These are phyloP conservation scores for Chaitophorus viminalis DNA, from an alignment of 2,888 invertebrate species.

Conservation along the genomic window DNA sequence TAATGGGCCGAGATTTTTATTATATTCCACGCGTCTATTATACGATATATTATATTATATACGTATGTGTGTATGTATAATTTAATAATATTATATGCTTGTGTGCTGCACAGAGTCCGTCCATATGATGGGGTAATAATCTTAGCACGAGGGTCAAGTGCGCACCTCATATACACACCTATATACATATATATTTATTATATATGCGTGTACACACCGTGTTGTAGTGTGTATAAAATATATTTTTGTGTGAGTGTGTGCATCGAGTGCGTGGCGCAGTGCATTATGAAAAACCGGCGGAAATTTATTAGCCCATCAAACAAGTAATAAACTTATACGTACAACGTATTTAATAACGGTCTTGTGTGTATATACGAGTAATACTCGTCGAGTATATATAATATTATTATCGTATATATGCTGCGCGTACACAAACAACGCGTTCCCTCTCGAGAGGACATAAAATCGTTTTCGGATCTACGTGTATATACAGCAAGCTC, in stretches of 20 bases:
- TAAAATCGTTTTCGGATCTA: conserved; percentile 58
- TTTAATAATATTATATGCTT: not conserved
- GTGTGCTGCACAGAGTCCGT: not conserved
- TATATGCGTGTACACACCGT: not conserved
- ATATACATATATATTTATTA: not conserved
- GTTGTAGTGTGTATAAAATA: too few species aligned
- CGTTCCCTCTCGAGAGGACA: conserved; percentile 8
- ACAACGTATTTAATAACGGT: conserved; percentile 61
- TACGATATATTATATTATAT: not conserved
- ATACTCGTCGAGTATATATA: too few species aligned
- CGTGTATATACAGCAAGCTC: not conserved
- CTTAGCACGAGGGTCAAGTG: not conserved
- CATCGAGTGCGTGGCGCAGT: conserved; percentile 19
- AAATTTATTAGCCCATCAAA: conserved; percentile 62
- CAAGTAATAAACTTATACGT: conserved; percentile 55
- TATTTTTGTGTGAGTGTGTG: not conserved
- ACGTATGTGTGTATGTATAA: not conserved
- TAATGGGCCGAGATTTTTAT: conserved; percentile 31
- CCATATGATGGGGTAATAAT: not conserved
- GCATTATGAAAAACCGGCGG: conserved; percentile 49
- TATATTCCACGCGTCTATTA: not conserved
- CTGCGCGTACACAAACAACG: conserved; percentile 11
- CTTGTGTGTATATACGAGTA: not conserved
- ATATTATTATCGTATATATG: too few species aligned
- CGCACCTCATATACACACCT: not conserved